Evolutionary conservation across 2,888 invertebrate genomes (phyloP).

Genomic region (Agapetus fuscipes): DNA sequence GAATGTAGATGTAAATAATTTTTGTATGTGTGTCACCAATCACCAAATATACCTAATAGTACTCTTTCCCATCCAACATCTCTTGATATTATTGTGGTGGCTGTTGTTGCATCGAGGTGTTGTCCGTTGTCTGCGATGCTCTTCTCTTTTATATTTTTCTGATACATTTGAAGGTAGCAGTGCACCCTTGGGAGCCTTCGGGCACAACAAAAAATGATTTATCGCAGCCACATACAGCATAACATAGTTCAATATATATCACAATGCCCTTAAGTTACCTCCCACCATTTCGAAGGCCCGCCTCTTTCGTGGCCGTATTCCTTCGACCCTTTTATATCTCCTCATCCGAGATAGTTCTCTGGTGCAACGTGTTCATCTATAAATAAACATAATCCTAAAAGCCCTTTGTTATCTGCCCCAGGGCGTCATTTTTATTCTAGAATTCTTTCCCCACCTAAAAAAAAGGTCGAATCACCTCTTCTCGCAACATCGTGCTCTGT

Average conservation of each 20-base stretch:
- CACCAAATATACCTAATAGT: too few species aligned
- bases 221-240: conserved; percentile 12
- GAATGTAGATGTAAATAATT: too few species aligned
- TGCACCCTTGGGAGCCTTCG: conserved; percentile 22
- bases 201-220: conserved; percentile 13
- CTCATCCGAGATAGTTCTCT: conserved; percentile 34
- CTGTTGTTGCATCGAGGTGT: not conserved
- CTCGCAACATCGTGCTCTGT: conserved; percentile 9
- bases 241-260: too few species aligned
- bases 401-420: conserved; percentile 13
- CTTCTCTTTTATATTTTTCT: conserved; percentile 20
- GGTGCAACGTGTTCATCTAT: conserved; percentile 47
- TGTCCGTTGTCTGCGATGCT: conserved; percentile 5
- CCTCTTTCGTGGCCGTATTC: conserved; percentile 3
- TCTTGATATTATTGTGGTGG: too few species aligned
- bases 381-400: conserved; percentile 32
- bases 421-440: not conserved
- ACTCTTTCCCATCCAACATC: too few species aligned
- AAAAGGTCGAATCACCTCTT: not conserved
- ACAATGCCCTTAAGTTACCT: conserved; percentile 6
- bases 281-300: conserved; percentile 9
- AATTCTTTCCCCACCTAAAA: not conserved
- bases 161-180: conserved; percentile 19
- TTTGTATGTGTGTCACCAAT: too few species aligned
- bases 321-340: conserved; percentile 41